Percentiles rank a stretch among this genome's conserved stretches.
Conservation (phyloP, 2,113 vertebrate genomes). For the Nettapus auritus region DNA sequence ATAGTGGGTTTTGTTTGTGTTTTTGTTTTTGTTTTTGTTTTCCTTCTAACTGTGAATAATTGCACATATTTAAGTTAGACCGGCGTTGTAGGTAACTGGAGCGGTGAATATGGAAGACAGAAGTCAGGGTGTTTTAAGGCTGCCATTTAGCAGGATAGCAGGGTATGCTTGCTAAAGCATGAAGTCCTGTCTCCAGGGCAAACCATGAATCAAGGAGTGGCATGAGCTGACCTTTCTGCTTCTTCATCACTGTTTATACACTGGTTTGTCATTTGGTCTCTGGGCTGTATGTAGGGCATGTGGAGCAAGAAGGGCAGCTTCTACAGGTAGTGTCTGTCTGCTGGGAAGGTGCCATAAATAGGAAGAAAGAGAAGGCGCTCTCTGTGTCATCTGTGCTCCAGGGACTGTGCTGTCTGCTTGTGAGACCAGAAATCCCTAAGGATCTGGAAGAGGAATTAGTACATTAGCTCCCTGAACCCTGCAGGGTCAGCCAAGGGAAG, state of each 20-base stretch:
- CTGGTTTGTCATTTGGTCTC: neutral
- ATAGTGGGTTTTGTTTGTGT: neutral
- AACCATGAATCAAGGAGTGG: neutral
- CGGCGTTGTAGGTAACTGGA: neutral
- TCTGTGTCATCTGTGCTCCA: neutral
- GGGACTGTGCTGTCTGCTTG: neutral
- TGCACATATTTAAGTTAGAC: neutral
- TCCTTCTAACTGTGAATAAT: neutral
- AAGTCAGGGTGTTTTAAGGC: neutral
- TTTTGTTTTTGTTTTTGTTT: neutral
- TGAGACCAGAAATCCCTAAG: neutral
- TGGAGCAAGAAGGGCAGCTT: neutral
- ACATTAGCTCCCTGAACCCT: neutral
- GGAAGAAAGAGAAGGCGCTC: neutral
- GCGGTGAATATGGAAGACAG: neutral
- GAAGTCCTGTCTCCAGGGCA: neutral
- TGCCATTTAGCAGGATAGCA: neutral
- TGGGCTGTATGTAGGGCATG: neutral
- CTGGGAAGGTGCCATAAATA: neutral
- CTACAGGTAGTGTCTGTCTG: neutral
- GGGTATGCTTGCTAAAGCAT: neutral
- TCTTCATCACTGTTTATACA: neutral
- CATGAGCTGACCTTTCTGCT: neutral
- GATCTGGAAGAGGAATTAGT: neutral
- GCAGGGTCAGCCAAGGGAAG: conserved; percentile 2